Base-by-base conservation (phyloP, 2,888 invertebrate genomes). In the Harpalus rubripes region DNA sequence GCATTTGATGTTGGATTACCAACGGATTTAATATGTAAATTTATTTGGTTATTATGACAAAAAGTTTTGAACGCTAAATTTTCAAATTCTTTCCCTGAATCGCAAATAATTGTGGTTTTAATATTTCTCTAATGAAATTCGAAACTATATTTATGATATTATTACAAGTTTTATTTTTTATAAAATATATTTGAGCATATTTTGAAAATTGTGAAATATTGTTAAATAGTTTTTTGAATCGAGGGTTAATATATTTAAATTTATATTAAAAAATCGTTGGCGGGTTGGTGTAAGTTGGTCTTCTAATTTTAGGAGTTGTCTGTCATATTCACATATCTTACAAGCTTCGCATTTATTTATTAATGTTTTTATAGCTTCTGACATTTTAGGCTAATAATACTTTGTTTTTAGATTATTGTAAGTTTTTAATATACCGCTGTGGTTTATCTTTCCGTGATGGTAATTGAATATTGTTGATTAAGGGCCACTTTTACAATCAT, bases 321-420 rank as follows among this genome's bases (percentile, higher is more conserved):
- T 58, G 12, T 85, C 85, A 41, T 86, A 86, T 65, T 86, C 85
- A 41, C 72, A 32, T 85, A n/a, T n/a, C n/a, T n/a, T n/a, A n/a
- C n/a, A n/a, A n/a, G n/a, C n/a, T n/a, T n/a, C n/a, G n/a, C n/a
- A 85, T 59, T 84, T 79, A 79, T 79, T 10, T 39, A 68, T 68
- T 5, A n/a, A 22, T 63, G 15, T 26, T 10, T 22, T 44, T 32
- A 85, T 79, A 52, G 18, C 12, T 12, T 39, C 32, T 44, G n/a
- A 59, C 44, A 84, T 18, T n/a, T 78, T 82, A 52, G 78, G 82
- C 15, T 63, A 82, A 52, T 61, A 65, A 76, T 63, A 78, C 12
- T 22, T 41, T 44, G 16, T 52, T 68, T 74, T 52, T 26, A 74
- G 12, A 15, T 52, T 74, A n/a, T n/a, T n/a, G n/a, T n/a, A n/a